These are phyloP conservation scores for Limnephilus auricula DNA, from an alignment of 2,888 invertebrate species.

Conservation along the genomic window DNA sequence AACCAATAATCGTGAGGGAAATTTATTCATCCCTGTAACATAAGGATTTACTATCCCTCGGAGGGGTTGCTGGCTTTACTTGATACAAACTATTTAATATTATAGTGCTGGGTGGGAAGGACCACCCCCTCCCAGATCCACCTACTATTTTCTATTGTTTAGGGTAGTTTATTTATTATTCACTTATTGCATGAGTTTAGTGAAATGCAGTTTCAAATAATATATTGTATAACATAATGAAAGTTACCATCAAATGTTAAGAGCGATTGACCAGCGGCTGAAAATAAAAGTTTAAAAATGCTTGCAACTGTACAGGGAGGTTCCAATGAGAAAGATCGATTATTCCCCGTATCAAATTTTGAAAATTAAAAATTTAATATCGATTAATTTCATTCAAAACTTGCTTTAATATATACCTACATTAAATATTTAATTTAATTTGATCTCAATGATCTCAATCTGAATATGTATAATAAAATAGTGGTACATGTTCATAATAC, in stretches of 20 bases:
- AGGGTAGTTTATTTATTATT: neutral
- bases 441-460: too few species aligned
- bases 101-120: neutral
- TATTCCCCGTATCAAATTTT: too few species aligned
- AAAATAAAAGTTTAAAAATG: too few species aligned
- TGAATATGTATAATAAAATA: too few species aligned
- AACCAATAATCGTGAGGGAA: constrained; percentile 35
- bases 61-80: neutral
- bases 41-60: constrained; percentile 19
- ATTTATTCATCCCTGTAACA: constrained; percentile 36
- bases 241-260: neutral
- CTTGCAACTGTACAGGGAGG: too few species aligned
- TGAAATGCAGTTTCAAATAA: neutral
- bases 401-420: too few species aligned
- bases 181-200: neutral
- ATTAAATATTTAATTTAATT: too few species aligned
- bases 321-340: too few species aligned
- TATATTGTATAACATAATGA: neutral
- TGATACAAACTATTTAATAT: neutral
- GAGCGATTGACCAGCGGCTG: too few species aligned
- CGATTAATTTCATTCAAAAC: too few species aligned
- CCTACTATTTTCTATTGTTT: neutral
- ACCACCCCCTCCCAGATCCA: neutral
- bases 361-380: too few species aligned
- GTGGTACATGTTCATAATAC: too few species aligned